phyloP scores from a whole-genome alignment of 2,113 vertebrate species.

The Sander lucioperca region DNA sequence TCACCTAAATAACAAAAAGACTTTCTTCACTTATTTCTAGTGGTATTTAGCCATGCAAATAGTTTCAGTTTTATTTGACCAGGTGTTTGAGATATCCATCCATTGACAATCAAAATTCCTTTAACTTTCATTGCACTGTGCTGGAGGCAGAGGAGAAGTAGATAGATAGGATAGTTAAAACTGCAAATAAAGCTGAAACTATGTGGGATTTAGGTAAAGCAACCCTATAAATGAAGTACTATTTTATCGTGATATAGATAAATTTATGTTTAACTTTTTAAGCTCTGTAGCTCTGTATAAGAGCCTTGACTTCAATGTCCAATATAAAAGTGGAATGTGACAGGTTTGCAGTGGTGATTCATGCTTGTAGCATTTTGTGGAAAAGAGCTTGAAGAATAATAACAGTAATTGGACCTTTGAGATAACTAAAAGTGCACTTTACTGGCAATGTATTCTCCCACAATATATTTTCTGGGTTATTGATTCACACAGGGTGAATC shows the following conservation, averaged over 20 bases:
- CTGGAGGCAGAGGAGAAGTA: not conserved
- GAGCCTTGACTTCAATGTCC: not conserved
- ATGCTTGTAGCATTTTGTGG: conserved; percentile 14
- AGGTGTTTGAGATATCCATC: not conserved
- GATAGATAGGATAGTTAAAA: not conserved
- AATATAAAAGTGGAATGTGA: conserved; percentile 8
- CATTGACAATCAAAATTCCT: not conserved
- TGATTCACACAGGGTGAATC: conserved; percentile 26
- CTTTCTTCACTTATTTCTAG: not conserved
- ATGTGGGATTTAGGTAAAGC: not conserved
- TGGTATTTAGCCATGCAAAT: not conserved
- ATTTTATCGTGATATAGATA: not conserved
- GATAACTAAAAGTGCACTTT: conserved; percentile 49
- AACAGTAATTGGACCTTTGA: conserved; percentile 26
- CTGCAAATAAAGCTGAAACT: not conserved
- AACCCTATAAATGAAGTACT: not conserved
- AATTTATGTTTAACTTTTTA: not conserved
- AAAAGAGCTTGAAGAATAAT: conserved; percentile 36
- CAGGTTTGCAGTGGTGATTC: conserved; percentile 35
- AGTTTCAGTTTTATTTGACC: not conserved
- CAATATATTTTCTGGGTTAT: conserved; percentile 30
- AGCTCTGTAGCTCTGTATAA: not conserved
- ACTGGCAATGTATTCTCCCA: conserved; percentile 18
- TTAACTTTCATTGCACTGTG: not conserved
- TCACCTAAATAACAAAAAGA: not conserved